Evolutionary conservation across 2,797 vertebrate genomes (phyloP).

Genomic region (Sebastes miniatus): DNA sequence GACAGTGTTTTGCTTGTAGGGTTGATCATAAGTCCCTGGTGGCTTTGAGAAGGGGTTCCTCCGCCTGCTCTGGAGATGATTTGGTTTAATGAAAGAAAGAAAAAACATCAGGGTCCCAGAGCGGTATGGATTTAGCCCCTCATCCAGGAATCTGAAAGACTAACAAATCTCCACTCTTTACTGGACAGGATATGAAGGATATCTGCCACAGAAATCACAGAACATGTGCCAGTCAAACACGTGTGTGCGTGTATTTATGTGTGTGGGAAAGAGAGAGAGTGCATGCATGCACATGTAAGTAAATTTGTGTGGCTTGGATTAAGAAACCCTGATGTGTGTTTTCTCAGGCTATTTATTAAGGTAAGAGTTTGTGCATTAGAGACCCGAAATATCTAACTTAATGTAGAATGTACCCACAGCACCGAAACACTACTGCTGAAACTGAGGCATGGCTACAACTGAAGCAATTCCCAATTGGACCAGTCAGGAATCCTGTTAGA

Average conservation of each 20-base stretch:
- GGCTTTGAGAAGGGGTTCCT: slow-evolving; percentile 31
- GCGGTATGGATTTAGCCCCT: slow-evolving; percentile 53
- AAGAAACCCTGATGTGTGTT: slow-evolving; percentile 28
- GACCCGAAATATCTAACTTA: slow-evolving; percentile 32
- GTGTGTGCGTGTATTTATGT: slow-evolving; percentile 8
- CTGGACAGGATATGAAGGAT: slow-evolving; percentile 68
- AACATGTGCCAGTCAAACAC: slow-evolving; percentile 56
- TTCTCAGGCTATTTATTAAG: slow-evolving; percentile 49
- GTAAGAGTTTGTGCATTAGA: slow-evolving; percentile 37
- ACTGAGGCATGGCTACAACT: neutral
- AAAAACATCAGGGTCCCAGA: slow-evolving; percentile 28
- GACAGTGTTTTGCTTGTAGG: slow-evolving; percentile 11
- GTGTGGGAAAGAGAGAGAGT: neutral
- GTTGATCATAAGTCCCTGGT: neutral
- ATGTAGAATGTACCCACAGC: slow-evolving; percentile 34
- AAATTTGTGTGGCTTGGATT: slow-evolving; percentile 47
- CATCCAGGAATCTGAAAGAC: slow-evolving; percentile 52
- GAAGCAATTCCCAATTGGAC: slow-evolving; percentile 40
- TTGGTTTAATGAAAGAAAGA: slow-evolving; percentile 60
- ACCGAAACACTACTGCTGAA: slow-evolving; percentile 11
- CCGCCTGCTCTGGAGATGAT: slow-evolving; percentile 40
- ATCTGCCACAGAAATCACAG: slow-evolving; percentile 54
- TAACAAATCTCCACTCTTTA: slow-evolving; percentile 52
- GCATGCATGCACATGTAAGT: slow-evolving; percentile 42
- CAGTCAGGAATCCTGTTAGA: slow-evolving; percentile 52